Percentiles rank a stretch among this genome's conserved stretches.
These are phyloP conservation scores for Cynopterus sphinx DNA, from an alignment of 2,797 vertebrate species.

Conservation along the genomic window DNA sequence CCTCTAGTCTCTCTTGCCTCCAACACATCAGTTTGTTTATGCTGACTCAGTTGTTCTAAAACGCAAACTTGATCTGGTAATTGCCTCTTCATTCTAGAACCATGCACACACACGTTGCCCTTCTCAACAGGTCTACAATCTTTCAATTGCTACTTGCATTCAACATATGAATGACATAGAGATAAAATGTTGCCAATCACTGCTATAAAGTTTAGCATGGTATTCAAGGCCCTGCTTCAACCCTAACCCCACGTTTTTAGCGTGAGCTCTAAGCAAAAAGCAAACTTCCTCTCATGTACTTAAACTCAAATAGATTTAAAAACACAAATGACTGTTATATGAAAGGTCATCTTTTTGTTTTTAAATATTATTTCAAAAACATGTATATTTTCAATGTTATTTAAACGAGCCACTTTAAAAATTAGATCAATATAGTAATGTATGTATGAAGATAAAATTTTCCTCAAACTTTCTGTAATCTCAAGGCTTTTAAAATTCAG, in stretches of 20 bases:
- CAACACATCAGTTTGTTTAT: not conserved
- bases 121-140: not conserved
- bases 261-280: not conserved
- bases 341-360: not conserved
- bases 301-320: not conserved
- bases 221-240: not conserved
- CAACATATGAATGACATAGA: not conserved
- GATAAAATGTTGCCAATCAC: not conserved
- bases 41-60: slow-evolving; percentile 17
- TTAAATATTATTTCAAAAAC: slow-evolving; percentile 6
- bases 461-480: not conserved
- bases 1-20: not conserved
- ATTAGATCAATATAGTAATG: not conserved
- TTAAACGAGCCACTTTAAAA: not conserved
- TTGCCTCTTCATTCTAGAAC: not conserved
- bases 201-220: not conserved
- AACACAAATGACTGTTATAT: not conserved
- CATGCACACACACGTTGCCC: not conserved
- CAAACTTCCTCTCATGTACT: slow-evolving; percentile 1
- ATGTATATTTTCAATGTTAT: slow-evolving; percentile 32
- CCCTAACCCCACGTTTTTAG: not conserved
- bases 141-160: not conserved
- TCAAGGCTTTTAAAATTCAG: not conserved
- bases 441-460: not conserved
- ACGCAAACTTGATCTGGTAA: not conserved